Percentiles rank a stretch among this genome's conserved stretches.
Evolutionary conservation across 1,140 invertebrate genomes (phyloP).

Genomic region (Hormaphis cornu): DNA sequence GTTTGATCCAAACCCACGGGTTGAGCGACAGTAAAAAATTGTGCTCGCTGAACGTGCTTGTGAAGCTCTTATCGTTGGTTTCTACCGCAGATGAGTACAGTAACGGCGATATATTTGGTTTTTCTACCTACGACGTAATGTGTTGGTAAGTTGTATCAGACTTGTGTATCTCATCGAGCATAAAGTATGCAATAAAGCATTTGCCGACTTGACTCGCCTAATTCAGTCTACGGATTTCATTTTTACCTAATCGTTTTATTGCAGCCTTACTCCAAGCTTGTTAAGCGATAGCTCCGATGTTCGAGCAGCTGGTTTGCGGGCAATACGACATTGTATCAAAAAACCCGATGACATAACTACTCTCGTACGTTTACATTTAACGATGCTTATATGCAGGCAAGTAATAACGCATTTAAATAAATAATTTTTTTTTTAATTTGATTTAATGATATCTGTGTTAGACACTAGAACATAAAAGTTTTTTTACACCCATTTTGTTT

Average conservation of each 20-base stretch:
- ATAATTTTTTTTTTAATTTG: neutral
- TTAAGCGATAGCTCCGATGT: slow-evolving; percentile 80
- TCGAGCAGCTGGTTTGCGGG: slow-evolving; percentile 72
- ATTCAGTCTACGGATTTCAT: neutral
- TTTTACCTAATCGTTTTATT: slow-evolving; percentile 40
- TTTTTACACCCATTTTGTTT: slow-evolving; percentile 29
- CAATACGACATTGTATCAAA: slow-evolving; percentile 71
- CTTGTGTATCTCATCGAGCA: too few species aligned
- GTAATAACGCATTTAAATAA: slow-evolving; percentile 12
- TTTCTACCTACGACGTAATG: slow-evolving; percentile 28
- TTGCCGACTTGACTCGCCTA: too few species aligned
- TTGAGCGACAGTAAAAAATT: slow-evolving; percentile 26
- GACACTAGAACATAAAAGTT: neutral
- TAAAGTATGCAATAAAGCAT: too few species aligned
- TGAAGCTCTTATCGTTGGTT: slow-evolving; percentile 10
- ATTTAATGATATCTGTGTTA: neutral
- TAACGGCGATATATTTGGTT: slow-evolving; percentile 22
- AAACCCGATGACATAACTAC: slow-evolving; percentile 64
- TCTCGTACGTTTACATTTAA: slow-evolving; percentile 69
- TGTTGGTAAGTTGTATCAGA: slow-evolving; percentile 25
- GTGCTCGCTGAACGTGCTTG: slow-evolving; percentile 20
- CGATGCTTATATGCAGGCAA: slow-evolving; percentile 67
- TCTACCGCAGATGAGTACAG: neutral
- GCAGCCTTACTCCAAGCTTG: slow-evolving; percentile 70
- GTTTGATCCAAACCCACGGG: slow-evolving; percentile 22